phyloP scores from a whole-genome alignment of 2,797 vertebrate species.

The Periparus ater region DNA sequence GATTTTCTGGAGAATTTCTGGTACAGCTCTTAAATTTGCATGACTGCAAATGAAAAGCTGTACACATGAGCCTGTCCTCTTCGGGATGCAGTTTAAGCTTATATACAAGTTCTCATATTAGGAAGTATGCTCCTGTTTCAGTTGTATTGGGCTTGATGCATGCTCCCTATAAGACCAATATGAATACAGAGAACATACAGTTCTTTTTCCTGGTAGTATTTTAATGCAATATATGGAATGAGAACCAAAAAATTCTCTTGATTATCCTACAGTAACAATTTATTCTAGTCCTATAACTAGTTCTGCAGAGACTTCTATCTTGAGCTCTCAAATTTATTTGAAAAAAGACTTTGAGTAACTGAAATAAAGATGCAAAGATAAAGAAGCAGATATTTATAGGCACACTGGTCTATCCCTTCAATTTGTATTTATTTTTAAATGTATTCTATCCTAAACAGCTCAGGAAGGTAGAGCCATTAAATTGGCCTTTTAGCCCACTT shows the following conservation, averaged over 20 bases:
- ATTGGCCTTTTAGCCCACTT: not conserved
- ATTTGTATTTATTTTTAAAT: not conserved
- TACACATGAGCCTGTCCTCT: not conserved
- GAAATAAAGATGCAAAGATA: not conserved
- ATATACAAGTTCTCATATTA: not conserved
- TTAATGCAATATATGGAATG: not conserved
- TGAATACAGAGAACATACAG: not conserved
- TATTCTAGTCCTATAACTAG: not conserved
- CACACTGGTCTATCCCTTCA: not conserved
- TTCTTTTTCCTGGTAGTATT: not conserved
- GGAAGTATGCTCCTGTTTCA: not conserved
- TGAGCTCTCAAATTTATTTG: not conserved
- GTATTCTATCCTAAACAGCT: not conserved
- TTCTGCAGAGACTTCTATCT: not conserved
- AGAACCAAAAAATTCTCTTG: not conserved
- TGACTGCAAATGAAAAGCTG: not conserved
- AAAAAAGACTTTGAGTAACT: not conserved
- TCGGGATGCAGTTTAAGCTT: not conserved
- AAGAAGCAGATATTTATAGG: not conserved
- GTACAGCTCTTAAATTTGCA: not conserved
- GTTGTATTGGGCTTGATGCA: not conserved
- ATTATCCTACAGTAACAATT: not conserved
- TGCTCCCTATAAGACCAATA: not conserved
- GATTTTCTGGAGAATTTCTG: not conserved
- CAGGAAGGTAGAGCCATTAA: not conserved